Conservation (phyloP, 2,113 vertebrate genomes). For the Scomber japonicus region DNA sequence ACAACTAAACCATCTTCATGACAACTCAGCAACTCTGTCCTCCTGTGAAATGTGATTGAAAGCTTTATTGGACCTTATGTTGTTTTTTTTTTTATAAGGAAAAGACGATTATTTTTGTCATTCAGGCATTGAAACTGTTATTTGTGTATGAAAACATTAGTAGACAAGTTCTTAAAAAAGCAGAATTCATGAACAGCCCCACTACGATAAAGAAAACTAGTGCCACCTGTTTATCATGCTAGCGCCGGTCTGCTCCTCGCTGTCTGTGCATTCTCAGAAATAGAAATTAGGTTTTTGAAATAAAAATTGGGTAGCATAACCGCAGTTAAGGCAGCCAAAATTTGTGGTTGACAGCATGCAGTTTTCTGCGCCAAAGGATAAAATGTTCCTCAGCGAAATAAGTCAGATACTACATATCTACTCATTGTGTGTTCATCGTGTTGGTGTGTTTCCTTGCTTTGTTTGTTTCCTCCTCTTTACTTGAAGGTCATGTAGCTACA, state of each 20-base stretch:
- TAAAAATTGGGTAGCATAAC: not conserved
- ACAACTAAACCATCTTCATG: no score
- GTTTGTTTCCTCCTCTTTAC: not conserved
- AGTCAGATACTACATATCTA: conserved; percentile 10
- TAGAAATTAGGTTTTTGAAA: not conserved
- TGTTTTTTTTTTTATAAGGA: no score
- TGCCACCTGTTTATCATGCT: not conserved
- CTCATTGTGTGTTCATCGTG: not conserved
- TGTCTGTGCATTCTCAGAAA: not conserved
- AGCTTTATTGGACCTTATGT: no score
- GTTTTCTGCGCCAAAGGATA: conserved; percentile 30
- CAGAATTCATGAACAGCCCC: no score
- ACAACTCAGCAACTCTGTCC: no score
- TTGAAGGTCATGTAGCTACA: not conserved
- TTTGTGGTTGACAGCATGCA: not conserved
- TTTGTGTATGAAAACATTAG: no score
- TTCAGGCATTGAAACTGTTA: no score
- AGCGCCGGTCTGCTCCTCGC: not conserved
- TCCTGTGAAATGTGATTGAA: no score
- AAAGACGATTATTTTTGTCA: no score
- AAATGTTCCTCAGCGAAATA: conserved; percentile 37
- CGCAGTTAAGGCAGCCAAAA: conserved; percentile 10
- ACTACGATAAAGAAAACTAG: no score
- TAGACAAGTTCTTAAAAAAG: no score
- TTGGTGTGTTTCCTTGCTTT: not conserved